Percentiles rank a stretch among this genome's conserved stretches.
phyloP scores from a whole-genome alignment of 1,140 invertebrate genomes.

The Caenorhabditis remanei region DNA sequence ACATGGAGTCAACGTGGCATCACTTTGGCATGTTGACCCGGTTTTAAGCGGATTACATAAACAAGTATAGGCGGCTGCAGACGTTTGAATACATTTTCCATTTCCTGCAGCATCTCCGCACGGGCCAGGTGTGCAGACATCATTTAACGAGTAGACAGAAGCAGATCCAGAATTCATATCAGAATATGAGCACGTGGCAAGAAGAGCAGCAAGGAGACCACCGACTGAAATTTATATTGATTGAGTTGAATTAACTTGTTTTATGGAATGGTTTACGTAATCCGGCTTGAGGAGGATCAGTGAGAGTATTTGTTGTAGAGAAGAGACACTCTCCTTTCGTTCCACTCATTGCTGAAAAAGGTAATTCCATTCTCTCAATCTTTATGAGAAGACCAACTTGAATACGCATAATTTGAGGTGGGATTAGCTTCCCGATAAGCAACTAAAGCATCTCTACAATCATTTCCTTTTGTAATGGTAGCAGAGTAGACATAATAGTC shows the following conservation, averaged over 20 bases:
- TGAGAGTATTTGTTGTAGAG: constrained; percentile 32
- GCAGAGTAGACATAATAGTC: constrained; percentile 39
- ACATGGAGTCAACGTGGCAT: constrained; percentile 29
- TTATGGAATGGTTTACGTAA: neutral
- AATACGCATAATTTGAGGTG: constrained; percentile 29
- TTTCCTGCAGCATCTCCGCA: constrained; percentile 24
- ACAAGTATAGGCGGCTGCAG: constrained; percentile 13
- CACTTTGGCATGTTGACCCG: constrained; percentile 29
- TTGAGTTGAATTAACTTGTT: neutral
- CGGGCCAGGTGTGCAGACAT: constrained; percentile 15
- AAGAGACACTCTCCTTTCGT: constrained; percentile 18
- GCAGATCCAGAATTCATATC: constrained; percentile 31
- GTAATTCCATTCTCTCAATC: neutral
- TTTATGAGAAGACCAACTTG: neutral
- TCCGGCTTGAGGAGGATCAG: constrained; percentile 1
- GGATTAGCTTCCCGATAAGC: constrained; percentile 24
- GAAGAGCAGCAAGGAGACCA: constrained; percentile 12
- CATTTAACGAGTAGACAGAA: constrained; percentile 1
- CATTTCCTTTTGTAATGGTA: constrained; percentile 26
- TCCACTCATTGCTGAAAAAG: constrained; percentile 18
- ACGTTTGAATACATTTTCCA: constrained; percentile 42
- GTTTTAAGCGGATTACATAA: constrained; percentile 27
- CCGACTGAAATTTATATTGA: neutral
- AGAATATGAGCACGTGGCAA: constrained; percentile 11
- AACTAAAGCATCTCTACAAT: constrained; percentile 36